Evolutionary conservation across 92 coral and sea anemone species (phyloP), one percentile per base, ranked within the genome.

Genomic region (Epizoanthus stellaris): DNA sequence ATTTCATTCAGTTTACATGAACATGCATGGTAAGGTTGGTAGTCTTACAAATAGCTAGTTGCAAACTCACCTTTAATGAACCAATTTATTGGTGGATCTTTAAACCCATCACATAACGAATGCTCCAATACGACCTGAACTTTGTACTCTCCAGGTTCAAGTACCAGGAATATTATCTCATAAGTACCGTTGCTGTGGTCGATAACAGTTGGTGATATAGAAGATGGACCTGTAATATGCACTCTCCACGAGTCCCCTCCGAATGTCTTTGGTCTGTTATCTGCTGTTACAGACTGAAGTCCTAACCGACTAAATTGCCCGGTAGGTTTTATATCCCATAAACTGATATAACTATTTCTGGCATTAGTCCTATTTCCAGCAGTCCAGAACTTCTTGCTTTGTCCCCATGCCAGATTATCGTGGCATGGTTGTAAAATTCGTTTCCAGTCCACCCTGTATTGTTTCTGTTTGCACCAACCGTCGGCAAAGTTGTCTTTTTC

Each of bases 171-270:
- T 67, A 94, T 23, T 15, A 92, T 89, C 82, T 96, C 98, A 87
- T 96, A 96, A 4, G 96, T 96, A 52, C 98, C 98, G 82, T 96
- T 94, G 4, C 67, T 80, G 86, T 94, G 98, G 88, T 96, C 98
- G 68, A 92, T 91, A 69, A 96, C 89, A 5, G 95, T 92, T 67
- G 98, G 96, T 65, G 93, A 86, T 42, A 94, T 67, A 17, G 88
- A 70, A n/a, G 98, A 75, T 7, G 98, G 94, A 19, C 98, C 98
- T 61, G 42, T 85, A 67, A 96, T 75, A 77, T 68, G 80, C 76
- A 96, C 86, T 79, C 91, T 66, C 98, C 98, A 96, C 16, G 89
- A 88, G 87, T 96, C 98, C 8, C 98, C 98, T 57, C 98, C 98
- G 39, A 85, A 49, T 0, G 66, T 82, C 86, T 94, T 96, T 0